Evolutionary conservation across 2,888 invertebrate species (phyloP), one percentile per base, ranked within the genome.

Genomic region (Torymus tubicola): DNA sequence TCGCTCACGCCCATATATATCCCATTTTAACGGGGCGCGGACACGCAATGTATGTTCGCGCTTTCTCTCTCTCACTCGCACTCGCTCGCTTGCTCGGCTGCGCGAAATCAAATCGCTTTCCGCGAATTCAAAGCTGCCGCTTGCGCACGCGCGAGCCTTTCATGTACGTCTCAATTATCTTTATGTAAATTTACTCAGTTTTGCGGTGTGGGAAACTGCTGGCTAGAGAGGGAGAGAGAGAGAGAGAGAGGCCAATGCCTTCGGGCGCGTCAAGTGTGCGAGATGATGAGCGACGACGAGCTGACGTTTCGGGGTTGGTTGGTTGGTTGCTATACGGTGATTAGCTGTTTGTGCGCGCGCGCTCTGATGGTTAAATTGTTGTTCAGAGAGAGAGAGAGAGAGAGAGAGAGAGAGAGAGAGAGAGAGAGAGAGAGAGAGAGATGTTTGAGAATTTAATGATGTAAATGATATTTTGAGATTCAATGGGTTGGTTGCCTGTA

Each of bases 121-220:
- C 71, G 52, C 14, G 69, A 60, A 67, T 58, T 78, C 73, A 78
- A 78, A 77, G 68, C 57, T n/a, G 60, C 50, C 52, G 24, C 42
- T 57, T 14, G n/a, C 18, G 53, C 64, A n/a, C 31, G 83, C 31
- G 31, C 31, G 31, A 31, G 86, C 87, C 87, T 89, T 89, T 89
- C 88, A 88, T 89, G 87, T 88, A 86, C 87, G 84, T 88, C 87
- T 89, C 89, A 89, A 89, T 89, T 89, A 89, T 89, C 89, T 88
- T 89, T 89, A 88, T 88, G 89, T 86, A 89, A 89, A 89, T 89
- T 89, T 88, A 88, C 89, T 89, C 87, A 87, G 87, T 87, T 88
- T 87, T 87, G 86, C 85, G 85, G 85, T 86, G 86, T 84, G 71
- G 85, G 84, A 78, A 70, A 64, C 69, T 69, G 61, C 60, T 57